phyloP scores from a whole-genome alignment of 2,888 invertebrate species.

The Mesorhabditis belari region DNA sequence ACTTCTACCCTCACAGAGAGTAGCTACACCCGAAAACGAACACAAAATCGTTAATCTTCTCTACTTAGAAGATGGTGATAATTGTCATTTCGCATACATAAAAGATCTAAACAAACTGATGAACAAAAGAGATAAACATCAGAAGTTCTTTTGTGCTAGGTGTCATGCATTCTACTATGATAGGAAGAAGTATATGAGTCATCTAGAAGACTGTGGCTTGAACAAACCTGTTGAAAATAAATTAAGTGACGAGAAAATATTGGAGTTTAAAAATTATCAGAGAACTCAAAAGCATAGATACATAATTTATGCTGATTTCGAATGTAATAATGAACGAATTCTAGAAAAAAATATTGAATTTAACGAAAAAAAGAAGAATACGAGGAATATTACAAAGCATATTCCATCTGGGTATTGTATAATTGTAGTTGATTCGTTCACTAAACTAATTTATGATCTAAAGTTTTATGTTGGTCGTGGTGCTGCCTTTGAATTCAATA shows the following conservation, averaged over 20 bases:
- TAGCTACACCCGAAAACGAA: conserved; percentile 5
- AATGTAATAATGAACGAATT: conserved; percentile 12
- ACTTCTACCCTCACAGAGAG: conserved; percentile 12
- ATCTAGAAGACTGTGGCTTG: conserved; percentile 19
- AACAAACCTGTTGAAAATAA: conserved; percentile 15
- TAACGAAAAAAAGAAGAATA: conserved; percentile 16
- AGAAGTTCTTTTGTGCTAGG: conserved; percentile 15
- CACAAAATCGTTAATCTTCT: conserved; percentile 16
- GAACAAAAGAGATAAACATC: conserved; percentile 8
- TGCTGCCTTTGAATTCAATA: too few relatives aligned
- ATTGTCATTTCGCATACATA: conserved; percentile 18
- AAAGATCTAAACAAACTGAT: conserved; percentile 18
- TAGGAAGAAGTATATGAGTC: conserved; percentile 14
- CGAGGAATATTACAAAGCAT: conserved; percentile 17
- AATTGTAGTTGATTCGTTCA: conserved; percentile 18
- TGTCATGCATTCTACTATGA: conserved; percentile 16
- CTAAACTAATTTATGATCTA: neutral
- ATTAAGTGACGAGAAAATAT: conserved; percentile 7
- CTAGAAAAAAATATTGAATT: conserved; percentile 8
- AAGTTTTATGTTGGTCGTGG: neutral
- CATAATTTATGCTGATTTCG: conserved; percentile 22
- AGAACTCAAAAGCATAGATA: conserved; percentile 26
- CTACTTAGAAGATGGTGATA: conserved; percentile 10
- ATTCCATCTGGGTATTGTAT: conserved; percentile 18
- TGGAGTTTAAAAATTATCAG: conserved; percentile 15